Evolutionary conservation across 2,888 invertebrate genomes (phyloP), one percentile per base, ranked within the genome.

Genomic region (Pyralis farinalis): DNA sequence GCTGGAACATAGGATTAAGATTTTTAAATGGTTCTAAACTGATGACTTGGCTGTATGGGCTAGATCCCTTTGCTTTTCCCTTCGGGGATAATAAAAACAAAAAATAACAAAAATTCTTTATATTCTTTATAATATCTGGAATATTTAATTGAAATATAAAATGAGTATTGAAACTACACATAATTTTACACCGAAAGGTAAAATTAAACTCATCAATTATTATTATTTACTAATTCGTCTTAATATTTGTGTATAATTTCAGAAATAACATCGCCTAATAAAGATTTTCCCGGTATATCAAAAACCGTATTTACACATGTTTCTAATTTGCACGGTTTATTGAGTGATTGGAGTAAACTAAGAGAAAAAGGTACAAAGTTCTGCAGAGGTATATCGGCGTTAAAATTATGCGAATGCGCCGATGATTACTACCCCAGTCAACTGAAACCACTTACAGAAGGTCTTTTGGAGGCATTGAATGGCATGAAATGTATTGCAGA

Each of bases 231-330:
- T 3, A 4, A 16, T 16, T 3, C 4, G 3, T 4, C 16, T 16
- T 16, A 4, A 16, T 16, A n/a, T n/a, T n/a, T n/a, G n/a, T n/a
- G n/a, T n/a, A n/a, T n/a, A n/a, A n/a, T 83, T 82, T 43, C 58
- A 87, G 87, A 85, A 55, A 49, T 79, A 37, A 50, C 62, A 22
- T 68, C 76, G 11, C 78, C 82, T 5, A 73, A 55, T 42, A 84
- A 81, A 59, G 76, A 80, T 37, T 60, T 62, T 11, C 65, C 73
- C 20, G 83, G 74, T 3, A 58, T 86, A 28, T 71, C 82, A 0
- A 85, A 77, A 59, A 83, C 82, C 0, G 75, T 85, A 5, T 85
- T 72, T 45, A 75, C 73, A 3, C 87, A 87, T 46, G 49, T 85
- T 16, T 72, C 75, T 0, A 75, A 68, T 20, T 53, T 88, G 5